Percentiles rank a stretch among this genome's conserved stretches.
These are phyloP conservation scores for Callipepla squamata DNA, from an alignment of 2,113 vertebrate genomes.

Conservation along the genomic window DNA sequence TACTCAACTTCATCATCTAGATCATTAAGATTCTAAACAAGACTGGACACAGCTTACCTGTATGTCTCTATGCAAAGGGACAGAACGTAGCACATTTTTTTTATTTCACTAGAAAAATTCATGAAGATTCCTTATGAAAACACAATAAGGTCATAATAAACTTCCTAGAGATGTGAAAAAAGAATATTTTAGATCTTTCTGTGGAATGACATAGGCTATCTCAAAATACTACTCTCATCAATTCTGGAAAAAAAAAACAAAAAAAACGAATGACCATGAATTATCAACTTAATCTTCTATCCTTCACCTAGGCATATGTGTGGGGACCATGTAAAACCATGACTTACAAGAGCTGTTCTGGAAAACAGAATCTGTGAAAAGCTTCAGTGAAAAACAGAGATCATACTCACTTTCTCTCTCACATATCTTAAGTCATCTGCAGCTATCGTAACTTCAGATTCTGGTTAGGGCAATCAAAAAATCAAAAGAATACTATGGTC, in stretches of 20 bases:
- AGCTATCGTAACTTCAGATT: neutral
- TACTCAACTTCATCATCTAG: neutral
- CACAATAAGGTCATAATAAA: neutral
- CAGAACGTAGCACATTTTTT: rapidly evolving
- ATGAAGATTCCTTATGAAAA: neutral
- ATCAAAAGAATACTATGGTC: neutral
- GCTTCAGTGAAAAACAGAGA: neutral
- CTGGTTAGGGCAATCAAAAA: neutral
- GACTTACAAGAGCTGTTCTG: neutral
- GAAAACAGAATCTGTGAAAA: neutral
- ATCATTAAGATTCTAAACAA: neutral
- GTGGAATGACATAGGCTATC: neutral
- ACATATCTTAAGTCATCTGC: neutral
- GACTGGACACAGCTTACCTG: neutral
- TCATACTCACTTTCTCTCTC: neutral
- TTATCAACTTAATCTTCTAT: neutral
- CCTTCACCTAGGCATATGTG: neutral
- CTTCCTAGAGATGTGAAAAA: neutral
- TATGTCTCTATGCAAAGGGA: neutral
- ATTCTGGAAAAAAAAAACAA: neutral
- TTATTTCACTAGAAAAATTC: neutral
- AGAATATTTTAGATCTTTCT: neutral
- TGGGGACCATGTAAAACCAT: rapidly evolving
- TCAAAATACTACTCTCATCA: neutral
- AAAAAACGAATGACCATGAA: neutral